These are phyloP conservation scores for Rhynchophorus ferrugineus DNA, from an alignment of 1,140 invertebrate species.

Conservation along the genomic window DNA sequence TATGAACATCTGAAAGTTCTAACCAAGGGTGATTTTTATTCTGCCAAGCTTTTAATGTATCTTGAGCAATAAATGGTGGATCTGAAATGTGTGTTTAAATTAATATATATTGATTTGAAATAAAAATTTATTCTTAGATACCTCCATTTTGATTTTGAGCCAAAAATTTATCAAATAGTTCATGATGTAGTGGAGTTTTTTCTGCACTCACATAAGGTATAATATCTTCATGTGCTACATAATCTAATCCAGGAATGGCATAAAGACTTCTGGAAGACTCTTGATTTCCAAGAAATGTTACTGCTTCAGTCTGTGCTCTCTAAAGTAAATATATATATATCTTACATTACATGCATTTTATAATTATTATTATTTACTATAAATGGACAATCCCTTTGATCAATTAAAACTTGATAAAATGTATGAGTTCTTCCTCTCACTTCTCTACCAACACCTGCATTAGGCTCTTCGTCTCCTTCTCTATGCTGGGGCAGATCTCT, in stretches of 20 bases:
- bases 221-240: constrained; percentile 94
- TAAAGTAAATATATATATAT: constrained; percentile 43
- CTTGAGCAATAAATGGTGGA: constrained; percentile 79
- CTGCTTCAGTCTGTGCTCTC: constrained; percentile 93
- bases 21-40: constrained; percentile 97
- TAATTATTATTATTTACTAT: constrained; percentile 61
- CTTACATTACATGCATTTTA: too few relatives aligned
- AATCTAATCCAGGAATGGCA: constrained; percentile 92
- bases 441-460: constrained; percentile 63
- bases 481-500: constrained; percentile 61
- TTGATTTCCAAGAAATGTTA: constrained; percentile 95
- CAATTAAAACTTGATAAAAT: constrained; percentile 96
- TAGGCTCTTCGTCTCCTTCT: constrained; percentile 32
- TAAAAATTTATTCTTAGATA: constrained; percentile 31
- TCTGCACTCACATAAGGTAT: constrained; percentile 78
- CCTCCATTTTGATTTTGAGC: constrained; percentile 69
- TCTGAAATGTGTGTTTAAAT: constrained; percentile 46
- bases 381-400: constrained; percentile 90
- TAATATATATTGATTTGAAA: neutral
- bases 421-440: constrained; percentile 84
- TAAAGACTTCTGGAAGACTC: constrained; percentile 88
- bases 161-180: constrained; percentile 94
- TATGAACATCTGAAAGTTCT: constrained; percentile 93
- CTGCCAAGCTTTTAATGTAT: constrained; percentile 90
- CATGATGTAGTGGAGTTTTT: constrained; percentile 80